Conservation (phyloP, 2,888 invertebrate species). For the Pachliopta kotzebuea region DNA sequence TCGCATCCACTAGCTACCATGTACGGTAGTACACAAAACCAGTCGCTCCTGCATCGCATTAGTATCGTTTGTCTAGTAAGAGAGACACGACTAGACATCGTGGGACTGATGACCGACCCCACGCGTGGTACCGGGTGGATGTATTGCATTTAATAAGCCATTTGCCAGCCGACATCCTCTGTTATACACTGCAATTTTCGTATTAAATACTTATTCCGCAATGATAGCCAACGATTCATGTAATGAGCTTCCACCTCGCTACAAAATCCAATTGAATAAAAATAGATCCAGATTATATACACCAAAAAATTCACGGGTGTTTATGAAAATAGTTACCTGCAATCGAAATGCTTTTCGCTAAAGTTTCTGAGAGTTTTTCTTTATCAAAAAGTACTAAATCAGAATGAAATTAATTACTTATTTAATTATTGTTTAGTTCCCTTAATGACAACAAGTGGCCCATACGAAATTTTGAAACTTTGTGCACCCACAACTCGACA, state of each 20-base stretch:
- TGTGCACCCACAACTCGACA: no score
- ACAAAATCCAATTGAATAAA: not conserved
- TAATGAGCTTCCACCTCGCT: not conserved
- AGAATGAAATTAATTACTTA: no score
- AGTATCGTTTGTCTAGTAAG: not conserved
- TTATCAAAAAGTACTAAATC: no score
- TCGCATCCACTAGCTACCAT: constrained; percentile 16
- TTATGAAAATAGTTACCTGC: no score
- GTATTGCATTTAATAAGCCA: constrained; percentile 31
- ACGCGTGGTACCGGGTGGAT: constrained; percentile 31
- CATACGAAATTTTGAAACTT: no score
- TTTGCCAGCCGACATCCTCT: constrained; percentile 26
- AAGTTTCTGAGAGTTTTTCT: no score
- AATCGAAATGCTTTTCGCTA: no score
- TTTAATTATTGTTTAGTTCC: no score
- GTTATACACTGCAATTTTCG: constrained; percentile 24
- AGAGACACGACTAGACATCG: not conserved
- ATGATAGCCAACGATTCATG: constrained; percentile 7
- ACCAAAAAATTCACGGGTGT: no score
- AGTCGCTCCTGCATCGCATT: constrained; percentile 9
- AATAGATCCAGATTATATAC: not conserved
- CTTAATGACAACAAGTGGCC: no score
- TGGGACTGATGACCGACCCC: constrained; percentile 11
- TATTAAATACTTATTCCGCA: constrained; percentile 27
- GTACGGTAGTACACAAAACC: not conserved